phyloP scores from a whole-genome alignment of 2,797 vertebrate genomes.

The Xerus rutilus region DNA sequence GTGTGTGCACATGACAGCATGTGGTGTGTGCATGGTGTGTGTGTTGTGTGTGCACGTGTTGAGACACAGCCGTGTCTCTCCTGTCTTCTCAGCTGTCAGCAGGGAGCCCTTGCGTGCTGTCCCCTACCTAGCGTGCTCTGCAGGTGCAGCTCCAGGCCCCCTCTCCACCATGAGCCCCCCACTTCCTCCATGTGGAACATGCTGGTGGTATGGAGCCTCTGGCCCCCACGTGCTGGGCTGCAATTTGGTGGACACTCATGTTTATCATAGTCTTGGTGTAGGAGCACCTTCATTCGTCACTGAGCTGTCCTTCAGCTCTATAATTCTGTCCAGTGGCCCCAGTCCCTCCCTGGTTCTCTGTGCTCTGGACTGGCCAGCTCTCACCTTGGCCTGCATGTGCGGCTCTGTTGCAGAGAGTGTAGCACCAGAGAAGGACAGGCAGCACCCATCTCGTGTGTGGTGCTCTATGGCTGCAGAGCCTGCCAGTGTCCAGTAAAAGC shows the following conservation, averaged over 20 bases:
- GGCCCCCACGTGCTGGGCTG: neutral
- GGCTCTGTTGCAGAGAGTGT: no score
- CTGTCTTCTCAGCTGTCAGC: neutral
- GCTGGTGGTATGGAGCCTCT: neutral
- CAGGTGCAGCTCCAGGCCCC: neutral
- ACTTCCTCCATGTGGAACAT: neutral
- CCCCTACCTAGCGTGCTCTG: neutral
- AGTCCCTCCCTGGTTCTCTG: neutral
- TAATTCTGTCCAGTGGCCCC: neutral
- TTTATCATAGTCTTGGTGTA: no score
- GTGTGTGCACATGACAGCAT: neutral
- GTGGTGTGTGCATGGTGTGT: neutral
- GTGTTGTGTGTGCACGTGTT: neutral
- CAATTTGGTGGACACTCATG: neutral
- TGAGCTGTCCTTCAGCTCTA: no score
- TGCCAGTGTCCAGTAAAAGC: neutral
- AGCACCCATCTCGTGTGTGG: neutral
- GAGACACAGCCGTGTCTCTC: no score
- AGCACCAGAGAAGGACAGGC: no score
- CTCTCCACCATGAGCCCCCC: neutral
- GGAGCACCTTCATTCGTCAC: neutral
- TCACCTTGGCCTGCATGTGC: neutral
- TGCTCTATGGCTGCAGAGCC: neutral
- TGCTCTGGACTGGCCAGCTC: neutral
- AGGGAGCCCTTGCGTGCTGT: rapidly evolving